phyloP scores from a whole-genome alignment of 2,113 vertebrate species.

The Ptilonorhynchus violaceus region DNA sequence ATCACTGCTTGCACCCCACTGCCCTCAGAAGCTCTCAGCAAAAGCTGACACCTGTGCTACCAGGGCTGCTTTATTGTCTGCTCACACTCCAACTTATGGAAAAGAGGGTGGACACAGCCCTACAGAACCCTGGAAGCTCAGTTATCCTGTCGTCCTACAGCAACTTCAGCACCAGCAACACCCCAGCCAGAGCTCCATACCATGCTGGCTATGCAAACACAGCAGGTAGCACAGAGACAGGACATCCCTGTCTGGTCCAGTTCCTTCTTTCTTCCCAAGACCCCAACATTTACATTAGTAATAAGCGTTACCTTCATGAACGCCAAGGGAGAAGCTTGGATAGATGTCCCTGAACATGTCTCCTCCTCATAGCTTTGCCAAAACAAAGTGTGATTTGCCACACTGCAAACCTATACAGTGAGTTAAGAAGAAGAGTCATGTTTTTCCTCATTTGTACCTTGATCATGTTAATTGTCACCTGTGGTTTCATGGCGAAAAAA shows the following conservation, averaged over 20 bases:
- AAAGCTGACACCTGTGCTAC: not conserved
- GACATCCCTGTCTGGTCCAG: not conserved
- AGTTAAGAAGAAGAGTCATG: not conserved
- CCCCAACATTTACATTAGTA: not conserved
- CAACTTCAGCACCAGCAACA: not conserved
- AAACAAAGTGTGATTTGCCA: not conserved
- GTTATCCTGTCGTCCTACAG: not conserved
- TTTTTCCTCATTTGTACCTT: not conserved
- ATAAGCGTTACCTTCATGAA: not conserved
- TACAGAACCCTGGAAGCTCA: not conserved
- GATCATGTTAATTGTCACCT: not conserved
- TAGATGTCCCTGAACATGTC: not conserved
- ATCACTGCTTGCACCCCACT: not conserved
- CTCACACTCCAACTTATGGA: not conserved
- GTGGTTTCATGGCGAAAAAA: not conserved
- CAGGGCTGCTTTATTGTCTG: not conserved
- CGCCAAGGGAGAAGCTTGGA: not conserved
- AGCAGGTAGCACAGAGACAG: rapidly evolving
- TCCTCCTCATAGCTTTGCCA: not conserved
- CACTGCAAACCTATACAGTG: not conserved
- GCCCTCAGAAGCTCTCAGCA: not conserved
- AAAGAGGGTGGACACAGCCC: not conserved
- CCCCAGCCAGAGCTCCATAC: not conserved
- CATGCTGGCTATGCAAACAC: rapidly evolving
- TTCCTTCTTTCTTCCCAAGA: not conserved